Base-by-base conservation (phyloP, 2,113 vertebrate species). In the Dunckerocampus dactyliophorus region DNA sequence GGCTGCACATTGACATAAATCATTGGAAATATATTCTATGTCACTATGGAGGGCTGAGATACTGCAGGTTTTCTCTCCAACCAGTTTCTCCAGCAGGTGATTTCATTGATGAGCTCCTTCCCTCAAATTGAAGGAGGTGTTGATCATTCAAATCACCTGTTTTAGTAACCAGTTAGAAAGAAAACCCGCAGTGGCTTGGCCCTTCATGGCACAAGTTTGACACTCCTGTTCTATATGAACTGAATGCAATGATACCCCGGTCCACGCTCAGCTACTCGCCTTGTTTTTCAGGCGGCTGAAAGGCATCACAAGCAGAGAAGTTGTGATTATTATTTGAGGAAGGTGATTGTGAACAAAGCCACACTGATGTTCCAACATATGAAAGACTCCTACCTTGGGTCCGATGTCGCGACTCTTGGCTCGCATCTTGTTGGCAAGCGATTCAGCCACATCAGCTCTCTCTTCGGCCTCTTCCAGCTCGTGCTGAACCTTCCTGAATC, bases 341-440 rank as follows among this genome's bases (percentile, higher is more conserved):
- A 39, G 28, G 16, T n/a, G 51, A 15, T 2, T 12, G 16, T 22
- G 13, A 16, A 8, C 15, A 8, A 17, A 14, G 12, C 12, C 20
- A 13, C 11, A 50, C 11, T 24, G n/a, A 22, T 14, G 49, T 14
- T 19, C 14, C 2, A 17, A 54, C 10, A 12, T 31, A 31, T 17
- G 24, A 53, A 53, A 19, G n/a, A n/a, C n/a, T 14, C 0, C 4
- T 63, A 80, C 82, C 82, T 84, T 84, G 0, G 67, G 31, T 11
- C 80, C 80, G 0, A 73, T 79, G 1, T 90, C 88, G 0, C 84
- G 80, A 59, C 80, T 90, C 80, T 89, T 90, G 55, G 83, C 87
- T 65, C 89, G 57, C 64, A 91, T 81, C 72, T 88, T 91, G 77
- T 89, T 90, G 73, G 88, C 84, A 58, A 88, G 84, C 11, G 88